Conservation (phyloP, 2,888 invertebrate species). For the Melanotus villosus region DNA sequence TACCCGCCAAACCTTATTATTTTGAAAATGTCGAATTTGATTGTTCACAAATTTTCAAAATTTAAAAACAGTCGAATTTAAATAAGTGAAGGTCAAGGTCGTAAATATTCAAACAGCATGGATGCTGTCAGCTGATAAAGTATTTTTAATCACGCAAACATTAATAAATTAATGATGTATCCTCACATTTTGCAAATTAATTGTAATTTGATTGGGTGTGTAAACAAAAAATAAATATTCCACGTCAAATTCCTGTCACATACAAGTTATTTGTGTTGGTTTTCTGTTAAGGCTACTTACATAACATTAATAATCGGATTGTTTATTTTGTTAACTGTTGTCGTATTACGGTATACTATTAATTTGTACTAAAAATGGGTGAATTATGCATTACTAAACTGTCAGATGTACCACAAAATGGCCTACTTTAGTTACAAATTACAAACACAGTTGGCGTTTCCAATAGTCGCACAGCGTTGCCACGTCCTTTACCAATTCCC, state of each 20-base stretch:
- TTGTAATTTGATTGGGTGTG: slow-evolving; percentile 48
- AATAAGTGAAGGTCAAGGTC: slow-evolving; percentile 51
- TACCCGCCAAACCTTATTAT: too few species aligned
- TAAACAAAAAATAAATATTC: slow-evolving; percentile 46
- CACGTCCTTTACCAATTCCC: neutral
- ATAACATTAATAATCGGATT: neutral
- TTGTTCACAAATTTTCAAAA: neutral
- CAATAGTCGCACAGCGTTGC: slow-evolving; percentile 63
- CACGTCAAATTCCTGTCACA: neutral
- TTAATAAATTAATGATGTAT: neutral
- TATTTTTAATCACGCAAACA: slow-evolving; percentile 8
- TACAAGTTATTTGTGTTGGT: neutral
- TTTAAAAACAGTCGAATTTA: slow-evolving; percentile 2
- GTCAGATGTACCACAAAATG: slow-evolving; percentile 53
- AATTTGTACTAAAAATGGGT: slow-evolving; percentile 36
- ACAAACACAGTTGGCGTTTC: slow-evolving; percentile 68
- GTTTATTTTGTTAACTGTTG: slow-evolving; percentile 5
- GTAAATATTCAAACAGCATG: slow-evolving; percentile 25
- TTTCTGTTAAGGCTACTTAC: slow-evolving; percentile 22
- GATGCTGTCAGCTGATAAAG: slow-evolving; percentile 34
- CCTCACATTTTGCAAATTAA: slow-evolving; percentile 10
- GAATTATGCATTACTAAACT: slow-evolving; percentile 48
- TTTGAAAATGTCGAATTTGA: too few species aligned
- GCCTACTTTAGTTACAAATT: slow-evolving; percentile 66
- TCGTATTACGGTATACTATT: neutral